phyloP scores from a whole-genome alignment of 2,113 vertebrate genomes.

The Phainopepla nitens region DNA sequence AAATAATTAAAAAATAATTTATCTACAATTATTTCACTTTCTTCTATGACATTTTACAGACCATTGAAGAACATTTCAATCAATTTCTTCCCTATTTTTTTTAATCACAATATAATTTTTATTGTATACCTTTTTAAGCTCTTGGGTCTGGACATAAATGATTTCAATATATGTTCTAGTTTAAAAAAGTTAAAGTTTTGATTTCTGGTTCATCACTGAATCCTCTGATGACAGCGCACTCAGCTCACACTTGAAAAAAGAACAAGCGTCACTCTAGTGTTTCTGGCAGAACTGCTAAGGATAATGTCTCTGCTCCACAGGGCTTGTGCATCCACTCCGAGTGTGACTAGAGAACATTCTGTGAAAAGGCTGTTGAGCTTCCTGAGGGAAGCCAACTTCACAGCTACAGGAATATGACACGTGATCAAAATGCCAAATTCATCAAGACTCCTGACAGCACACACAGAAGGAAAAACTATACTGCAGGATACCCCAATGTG shows the following conservation, averaged over 20 bases:
- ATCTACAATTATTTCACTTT: neutral
- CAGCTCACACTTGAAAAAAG: neutral
- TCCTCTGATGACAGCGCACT: neutral
- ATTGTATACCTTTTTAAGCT: neutral
- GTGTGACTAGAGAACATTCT: neutral
- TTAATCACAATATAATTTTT: neutral
- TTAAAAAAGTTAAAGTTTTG: neutral
- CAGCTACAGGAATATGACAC: neutral
- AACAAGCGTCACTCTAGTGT: neutral
- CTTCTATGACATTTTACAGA: neutral
- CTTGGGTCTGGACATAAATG: neutral
- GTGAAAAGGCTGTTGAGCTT: neutral
- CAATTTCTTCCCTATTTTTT: neutral
- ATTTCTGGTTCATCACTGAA: neutral
- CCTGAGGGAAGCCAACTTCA: neutral
- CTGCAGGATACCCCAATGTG: neutral
- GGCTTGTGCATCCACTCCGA: neutral
- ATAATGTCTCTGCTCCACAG: neutral
- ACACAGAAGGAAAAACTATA: neutral
- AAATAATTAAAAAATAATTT: neutral
- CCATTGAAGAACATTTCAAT: neutral
- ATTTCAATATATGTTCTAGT: neutral
- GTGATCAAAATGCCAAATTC: neutral
- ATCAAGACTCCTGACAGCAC: neutral
- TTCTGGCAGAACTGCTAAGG: neutral